Conservation (phyloP, 1,140 invertebrate species). For the Heliconius hewitsoni region DNA sequence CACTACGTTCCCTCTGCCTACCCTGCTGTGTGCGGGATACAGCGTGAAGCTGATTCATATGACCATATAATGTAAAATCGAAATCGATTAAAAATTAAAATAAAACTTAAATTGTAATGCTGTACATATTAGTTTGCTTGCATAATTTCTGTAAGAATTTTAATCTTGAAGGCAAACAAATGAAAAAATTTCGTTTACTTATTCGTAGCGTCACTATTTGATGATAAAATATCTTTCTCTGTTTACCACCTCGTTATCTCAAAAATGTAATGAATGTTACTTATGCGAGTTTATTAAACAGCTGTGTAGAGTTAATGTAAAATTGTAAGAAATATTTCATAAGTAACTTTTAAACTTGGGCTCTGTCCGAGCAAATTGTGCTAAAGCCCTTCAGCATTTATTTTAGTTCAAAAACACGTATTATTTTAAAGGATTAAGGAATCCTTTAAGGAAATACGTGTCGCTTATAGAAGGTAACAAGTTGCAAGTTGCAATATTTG, state of each 20-base stretch:
- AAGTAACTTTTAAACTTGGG: neutral
- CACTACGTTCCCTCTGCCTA: no score
- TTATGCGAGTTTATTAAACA: neutral
- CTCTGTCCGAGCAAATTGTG: neutral
- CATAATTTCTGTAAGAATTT: neutral
- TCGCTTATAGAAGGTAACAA: neutral
- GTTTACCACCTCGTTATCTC: slow-evolving; percentile 14
- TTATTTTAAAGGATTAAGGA: neutral
- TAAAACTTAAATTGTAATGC: neutral
- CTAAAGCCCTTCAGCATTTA: neutral
- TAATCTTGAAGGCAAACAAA: neutral
- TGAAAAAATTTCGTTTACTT: slow-evolving; percentile 1
- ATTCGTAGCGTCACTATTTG: slow-evolving; percentile 13
- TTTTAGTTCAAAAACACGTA: neutral
- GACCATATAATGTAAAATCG: no score
- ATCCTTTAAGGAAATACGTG: neutral
- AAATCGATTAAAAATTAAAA: no score
- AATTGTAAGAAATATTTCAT: no score
- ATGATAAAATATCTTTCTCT: slow-evolving; percentile 4
- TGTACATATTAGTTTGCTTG: neutral
- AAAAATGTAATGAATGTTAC: slow-evolving; percentile 1
- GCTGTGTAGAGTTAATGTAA: neutral
- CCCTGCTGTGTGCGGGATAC: no score
- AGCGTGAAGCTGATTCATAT: no score
- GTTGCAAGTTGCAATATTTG: slow-evolving; percentile 6